These are phyloP conservation scores for Mizuhopecten yessoensis DNA, from an alignment of 1,140 invertebrate species.

Conservation along the genomic window DNA sequence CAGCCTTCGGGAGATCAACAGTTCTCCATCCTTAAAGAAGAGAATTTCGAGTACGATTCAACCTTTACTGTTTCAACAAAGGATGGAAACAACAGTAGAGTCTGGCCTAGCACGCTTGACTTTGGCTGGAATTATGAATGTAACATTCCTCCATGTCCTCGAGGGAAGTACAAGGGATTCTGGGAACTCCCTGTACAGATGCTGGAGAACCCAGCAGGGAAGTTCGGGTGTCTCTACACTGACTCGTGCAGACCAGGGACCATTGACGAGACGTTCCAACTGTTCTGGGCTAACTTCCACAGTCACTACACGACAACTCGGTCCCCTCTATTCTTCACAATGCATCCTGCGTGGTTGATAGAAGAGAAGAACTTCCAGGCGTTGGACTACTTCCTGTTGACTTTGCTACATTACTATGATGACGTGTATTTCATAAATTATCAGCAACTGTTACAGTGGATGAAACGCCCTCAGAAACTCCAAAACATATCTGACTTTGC, in stretches of 20 bases:
- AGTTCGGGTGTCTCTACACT: slow-evolving; percentile 66
- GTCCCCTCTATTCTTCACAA: slow-evolving; percentile 73
- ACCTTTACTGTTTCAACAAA: slow-evolving; percentile 63
- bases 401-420: slow-evolving; percentile 63
- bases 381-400: slow-evolving; percentile 67
- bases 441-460: slow-evolving; percentile 67
- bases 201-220: slow-evolving; percentile 56
- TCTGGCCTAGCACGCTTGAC: slow-evolving; percentile 72
- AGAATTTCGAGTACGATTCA: slow-evolving; percentile 69
- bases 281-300: slow-evolving; percentile 73
- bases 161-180: slow-evolving; percentile 58
- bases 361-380: slow-evolving; percentile 60
- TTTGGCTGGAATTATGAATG: slow-evolving; percentile 65
- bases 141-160: slow-evolving; percentile 64
- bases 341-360: slow-evolving; percentile 72
- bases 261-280: slow-evolving; percentile 67
- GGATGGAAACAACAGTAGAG: slow-evolving; percentile 85
- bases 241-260: slow-evolving; percentile 70
- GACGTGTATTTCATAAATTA: slow-evolving; percentile 70
- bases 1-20: slow-evolving; percentile 63
- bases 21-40: slow-evolving; percentile 63
- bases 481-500: slow-evolving; percentile 59
- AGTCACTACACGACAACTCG: slow-evolving; percentile 67
- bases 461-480: slow-evolving; percentile 66
- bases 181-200: slow-evolving; percentile 71